phyloP scores from a whole-genome alignment of 2,888 invertebrate species.

The Thecophora atra region DNA sequence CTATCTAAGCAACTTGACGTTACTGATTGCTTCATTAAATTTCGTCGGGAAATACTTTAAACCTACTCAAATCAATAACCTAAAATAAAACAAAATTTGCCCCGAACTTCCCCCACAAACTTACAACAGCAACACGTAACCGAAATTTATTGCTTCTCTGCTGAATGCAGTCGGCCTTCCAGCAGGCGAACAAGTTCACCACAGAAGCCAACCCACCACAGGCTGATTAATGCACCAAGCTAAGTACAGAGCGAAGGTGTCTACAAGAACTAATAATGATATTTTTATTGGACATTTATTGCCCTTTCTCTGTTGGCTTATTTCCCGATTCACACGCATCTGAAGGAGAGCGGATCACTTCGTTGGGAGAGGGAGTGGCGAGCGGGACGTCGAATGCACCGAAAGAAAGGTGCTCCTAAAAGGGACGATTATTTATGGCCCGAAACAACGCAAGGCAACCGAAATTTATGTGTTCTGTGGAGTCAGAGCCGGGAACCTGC shows the following conservation, averaged over 20 bases:
- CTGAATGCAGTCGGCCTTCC: constrained; percentile 14
- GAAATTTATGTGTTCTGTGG: constrained; percentile 29
- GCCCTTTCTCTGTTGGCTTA: constrained; percentile 42
- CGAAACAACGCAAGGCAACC: constrained; percentile 34
- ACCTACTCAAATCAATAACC: constrained; percentile 51
- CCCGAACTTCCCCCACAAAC: constrained; percentile 18
- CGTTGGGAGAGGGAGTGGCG: background rate
- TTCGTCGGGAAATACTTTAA: constrained; percentile 46
- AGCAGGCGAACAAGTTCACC: constrained; percentile 34
- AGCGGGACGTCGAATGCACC: background rate
- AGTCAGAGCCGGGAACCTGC: background rate
- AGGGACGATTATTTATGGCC: constrained; percentile 31
- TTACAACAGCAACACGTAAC: constrained; percentile 19
- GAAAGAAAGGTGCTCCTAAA: constrained; percentile 9
- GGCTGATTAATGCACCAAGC: constrained; percentile 22
- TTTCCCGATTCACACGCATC: background rate
- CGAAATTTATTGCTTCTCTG: constrained; percentile 26
- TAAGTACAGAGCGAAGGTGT: constrained; percentile 46
- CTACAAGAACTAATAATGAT: constrained; percentile 60
- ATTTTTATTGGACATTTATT: constrained; percentile 65
- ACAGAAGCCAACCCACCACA: constrained; percentile 30
- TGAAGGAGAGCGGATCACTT: too few species aligned
- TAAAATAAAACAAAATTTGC: constrained; percentile 29
- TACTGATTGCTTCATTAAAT: constrained; percentile 2
- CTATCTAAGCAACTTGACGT: background rate